Conservation (phyloP, 2,797 vertebrate species). For the Danio albolineatus region DNA sequence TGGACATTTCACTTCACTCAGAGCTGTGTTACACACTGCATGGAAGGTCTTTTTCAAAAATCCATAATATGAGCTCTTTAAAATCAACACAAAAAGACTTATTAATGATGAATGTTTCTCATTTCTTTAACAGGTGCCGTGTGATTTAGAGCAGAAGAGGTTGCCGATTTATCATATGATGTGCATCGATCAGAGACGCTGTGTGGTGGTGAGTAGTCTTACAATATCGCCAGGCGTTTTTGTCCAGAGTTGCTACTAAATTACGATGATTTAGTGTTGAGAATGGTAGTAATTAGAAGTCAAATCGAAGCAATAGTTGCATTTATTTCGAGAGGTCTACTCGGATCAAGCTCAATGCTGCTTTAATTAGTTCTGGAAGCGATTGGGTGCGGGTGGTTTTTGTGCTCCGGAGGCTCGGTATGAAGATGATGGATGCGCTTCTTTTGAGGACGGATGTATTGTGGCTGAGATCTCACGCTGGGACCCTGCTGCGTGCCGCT, state of each 20-base stretch:
- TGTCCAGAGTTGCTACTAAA: not conserved
- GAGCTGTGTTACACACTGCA: too few species aligned
- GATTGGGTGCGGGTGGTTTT: not conserved
- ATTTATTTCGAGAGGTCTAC: not conserved
- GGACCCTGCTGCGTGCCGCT: conserved; percentile 53
- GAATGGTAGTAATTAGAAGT: not conserved
- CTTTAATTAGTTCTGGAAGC: not conserved
- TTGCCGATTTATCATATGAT: conserved; percentile 28
- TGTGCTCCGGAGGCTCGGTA: not conserved
- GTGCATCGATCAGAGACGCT: conserved; percentile 37
- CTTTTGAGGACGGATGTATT: not conserved
- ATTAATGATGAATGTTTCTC: conserved; percentile 19
- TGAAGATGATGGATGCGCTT: conserved; percentile 30
- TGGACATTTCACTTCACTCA: too few species aligned
- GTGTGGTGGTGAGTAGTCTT: conserved; percentile 46
- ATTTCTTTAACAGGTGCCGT: conserved; percentile 39
- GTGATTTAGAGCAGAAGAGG: conserved; percentile 11
- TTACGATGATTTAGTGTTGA: not conserved
- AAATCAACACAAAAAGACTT: conserved; percentile 8
- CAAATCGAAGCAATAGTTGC: not conserved
- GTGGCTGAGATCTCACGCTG: conserved; percentile 47
- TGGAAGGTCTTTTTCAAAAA: too few species aligned
- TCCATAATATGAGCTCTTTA: too few species aligned
- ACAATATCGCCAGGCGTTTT: not conserved
- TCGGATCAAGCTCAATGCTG: not conserved